phyloP scores from a whole-genome alignment of 2,113 vertebrate species.

The Sylvia atricapilla region DNA sequence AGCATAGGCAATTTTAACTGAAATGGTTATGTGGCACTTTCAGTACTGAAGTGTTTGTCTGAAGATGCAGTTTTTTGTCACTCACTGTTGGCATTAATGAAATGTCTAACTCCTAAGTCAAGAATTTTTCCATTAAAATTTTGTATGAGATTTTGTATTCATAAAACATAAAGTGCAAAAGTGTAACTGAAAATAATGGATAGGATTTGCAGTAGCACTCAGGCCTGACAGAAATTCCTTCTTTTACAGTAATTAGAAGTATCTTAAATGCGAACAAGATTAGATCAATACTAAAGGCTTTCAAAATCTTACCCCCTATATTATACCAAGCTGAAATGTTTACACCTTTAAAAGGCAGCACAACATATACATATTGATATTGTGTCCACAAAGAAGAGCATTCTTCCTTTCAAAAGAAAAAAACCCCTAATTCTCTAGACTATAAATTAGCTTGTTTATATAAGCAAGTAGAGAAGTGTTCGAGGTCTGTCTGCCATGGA shows the following conservation, averaged over 20 bases:
- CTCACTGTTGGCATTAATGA: not conserved
- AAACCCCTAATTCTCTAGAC: fast-evolving
- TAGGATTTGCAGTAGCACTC: not conserved
- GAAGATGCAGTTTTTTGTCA: not conserved
- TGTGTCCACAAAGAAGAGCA: not conserved
- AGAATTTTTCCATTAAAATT: not conserved
- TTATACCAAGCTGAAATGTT: not conserved
- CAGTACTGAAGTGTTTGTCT: not conserved
- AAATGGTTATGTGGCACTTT: not conserved
- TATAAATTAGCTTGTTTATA: not conserved
- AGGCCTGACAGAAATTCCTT: not conserved
- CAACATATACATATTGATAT: not conserved
- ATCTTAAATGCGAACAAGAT: not conserved
- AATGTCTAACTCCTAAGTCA: not conserved
- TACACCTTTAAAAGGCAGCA: not conserved
- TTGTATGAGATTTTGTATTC: not conserved
- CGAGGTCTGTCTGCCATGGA: fast-evolving
- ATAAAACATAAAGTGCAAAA: not conserved
- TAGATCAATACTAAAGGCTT: not conserved
- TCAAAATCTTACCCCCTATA: not conserved
- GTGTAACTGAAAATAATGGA: not conserved
- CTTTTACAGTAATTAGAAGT: not conserved
- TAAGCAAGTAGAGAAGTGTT: not conserved
- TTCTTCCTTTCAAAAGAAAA: not conserved
- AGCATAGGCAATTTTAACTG: not conserved